Percentiles rank a stretch among this genome's conserved stretches.
phyloP scores from a whole-genome alignment of 2,888 invertebrate species.

The Xanthia togata region DNA sequence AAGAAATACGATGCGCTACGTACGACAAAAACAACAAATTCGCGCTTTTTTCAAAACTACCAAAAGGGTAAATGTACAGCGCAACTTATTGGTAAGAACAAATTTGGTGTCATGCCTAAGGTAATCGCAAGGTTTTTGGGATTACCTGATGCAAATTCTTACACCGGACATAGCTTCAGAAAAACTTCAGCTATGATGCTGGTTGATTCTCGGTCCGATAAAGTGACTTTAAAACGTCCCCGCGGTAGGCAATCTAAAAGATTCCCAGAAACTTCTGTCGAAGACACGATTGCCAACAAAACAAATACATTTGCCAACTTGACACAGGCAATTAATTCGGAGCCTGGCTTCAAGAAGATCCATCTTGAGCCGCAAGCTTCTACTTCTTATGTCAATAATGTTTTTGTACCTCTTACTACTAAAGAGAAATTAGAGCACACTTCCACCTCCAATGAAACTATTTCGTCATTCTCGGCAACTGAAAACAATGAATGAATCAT shows the following conservation, averaged over 20 bases:
- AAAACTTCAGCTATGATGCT: constrained; percentile 13
- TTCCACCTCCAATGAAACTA: neutral
- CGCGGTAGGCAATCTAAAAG: neutral
- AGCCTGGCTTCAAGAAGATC: neutral
- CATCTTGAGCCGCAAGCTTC: neutral
- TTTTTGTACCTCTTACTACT: neutral
- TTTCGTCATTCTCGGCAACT: neutral
- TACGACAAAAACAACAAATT: neutral
- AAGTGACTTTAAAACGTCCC: neutral
- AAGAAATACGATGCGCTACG: constrained; percentile 34
- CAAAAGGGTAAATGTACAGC: constrained; percentile 21
- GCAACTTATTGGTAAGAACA: constrained; percentile 30
- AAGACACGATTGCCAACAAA: neutral
- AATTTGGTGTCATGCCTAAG: constrained; percentile 33
- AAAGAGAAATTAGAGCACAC: neutral
- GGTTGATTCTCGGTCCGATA: neutral
- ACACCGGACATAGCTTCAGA: constrained; percentile 32
- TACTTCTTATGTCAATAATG: neutral
- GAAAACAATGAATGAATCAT: neutral
- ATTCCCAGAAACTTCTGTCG: neutral
- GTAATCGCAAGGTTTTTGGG: constrained; percentile 24
- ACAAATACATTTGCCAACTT: neutral
- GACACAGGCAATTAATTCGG: neutral
- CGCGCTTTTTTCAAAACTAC: constrained; percentile 24
- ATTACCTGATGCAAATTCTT: constrained; percentile 22